Base-by-base conservation (phyloP, 64 coral and sea anemone species). In the Montipora capricornis region DNA sequence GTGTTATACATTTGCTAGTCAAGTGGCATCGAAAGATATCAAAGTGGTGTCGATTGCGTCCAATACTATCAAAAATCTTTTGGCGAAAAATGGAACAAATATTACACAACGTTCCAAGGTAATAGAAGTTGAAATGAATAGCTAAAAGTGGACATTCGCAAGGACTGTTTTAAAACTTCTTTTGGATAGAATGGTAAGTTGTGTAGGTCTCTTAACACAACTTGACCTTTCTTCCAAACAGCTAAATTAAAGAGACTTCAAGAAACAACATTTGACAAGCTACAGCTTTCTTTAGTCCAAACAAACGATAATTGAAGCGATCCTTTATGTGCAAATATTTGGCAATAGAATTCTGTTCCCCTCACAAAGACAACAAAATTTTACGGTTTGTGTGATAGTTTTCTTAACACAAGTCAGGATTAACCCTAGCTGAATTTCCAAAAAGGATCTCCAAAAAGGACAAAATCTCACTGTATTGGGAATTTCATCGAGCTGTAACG, bases 181-280 rank as follows among this genome's bases (percentile, higher is more conserved):
- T 14, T 13, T 67, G 62, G 8, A 15, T 67, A 67, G 15, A 67
- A 4, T 67, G 62, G 12, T 16, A 11, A 13, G 46, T 68, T 68
- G 81, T 68, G 14, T 68, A 47, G 7, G 37, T 47, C 9, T 68
- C 3, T 5, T 9, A 64, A 16, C 12, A 8, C n/a, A 22, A 44
- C 52, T 55, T 84, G 61, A 84, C 81, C 59, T 47, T 17, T 58
- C 19, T 0, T 44, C 8, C 81, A 84, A 68, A 84, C 68, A 15
- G 62, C 61, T n/a, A 84, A 68, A 68, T 14, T 19, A 83, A 84
- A 84, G 29, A 84, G 64, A 81, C 52, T 58, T 26, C 1, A 60
- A 3, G 17, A 76, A 8, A 81, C 50, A 59, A 81, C 24, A n/a
- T 81, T 26, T 14, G 7, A 59, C 26, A 14, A 29, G 26, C 37